phyloP scores from a whole-genome alignment of 2,113 vertebrate genomes.

The Seriola aureovittata region DNA sequence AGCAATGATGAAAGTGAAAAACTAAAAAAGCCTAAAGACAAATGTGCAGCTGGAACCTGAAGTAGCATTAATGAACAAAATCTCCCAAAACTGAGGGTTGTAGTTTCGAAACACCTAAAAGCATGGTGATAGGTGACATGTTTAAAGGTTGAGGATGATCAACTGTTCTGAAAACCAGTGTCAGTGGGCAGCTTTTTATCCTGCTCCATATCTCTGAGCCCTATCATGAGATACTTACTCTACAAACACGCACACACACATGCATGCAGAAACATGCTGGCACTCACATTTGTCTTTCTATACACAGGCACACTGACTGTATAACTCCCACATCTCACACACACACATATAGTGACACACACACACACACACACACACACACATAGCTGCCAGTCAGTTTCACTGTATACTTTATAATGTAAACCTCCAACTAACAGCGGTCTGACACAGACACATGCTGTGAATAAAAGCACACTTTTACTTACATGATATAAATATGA shows the following conservation, averaged over 20 bases:
- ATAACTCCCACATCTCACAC: constrained; percentile 33
- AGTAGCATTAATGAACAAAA: constrained; percentile 13
- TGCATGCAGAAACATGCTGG: constrained; percentile 70
- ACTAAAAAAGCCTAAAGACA: constrained; percentile 31
- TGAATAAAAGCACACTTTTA: constrained; percentile 85
- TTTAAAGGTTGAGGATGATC: constrained; percentile 28
- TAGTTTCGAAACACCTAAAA: constrained; percentile 18
- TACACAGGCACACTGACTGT: constrained; percentile 63
- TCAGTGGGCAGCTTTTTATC: constrained; percentile 63
- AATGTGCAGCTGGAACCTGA: constrained; percentile 55
- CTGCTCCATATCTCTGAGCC: constrained; percentile 74
- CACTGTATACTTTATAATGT: constrained; percentile 83
- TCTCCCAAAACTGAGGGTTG: not conserved
- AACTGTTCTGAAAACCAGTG: constrained; percentile 41
- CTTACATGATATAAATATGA: constrained; percentile 82
- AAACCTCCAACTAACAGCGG: constrained; percentile 81
- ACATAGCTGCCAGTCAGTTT: constrained; percentile 76
- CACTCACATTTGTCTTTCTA: constrained; percentile 64
- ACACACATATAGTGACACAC: constrained; percentile 15
- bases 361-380: constrained; percentile 54
- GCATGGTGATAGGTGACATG: not conserved
- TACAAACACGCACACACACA: constrained; percentile 57
- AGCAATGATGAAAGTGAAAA: constrained; percentile 40
- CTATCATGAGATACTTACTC: constrained; percentile 59
- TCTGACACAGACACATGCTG: constrained; percentile 79